Evolutionary conservation across 92 coral and sea anemone species (phyloP).

Genomic region (Parazoanthus atlanticus): DNA sequence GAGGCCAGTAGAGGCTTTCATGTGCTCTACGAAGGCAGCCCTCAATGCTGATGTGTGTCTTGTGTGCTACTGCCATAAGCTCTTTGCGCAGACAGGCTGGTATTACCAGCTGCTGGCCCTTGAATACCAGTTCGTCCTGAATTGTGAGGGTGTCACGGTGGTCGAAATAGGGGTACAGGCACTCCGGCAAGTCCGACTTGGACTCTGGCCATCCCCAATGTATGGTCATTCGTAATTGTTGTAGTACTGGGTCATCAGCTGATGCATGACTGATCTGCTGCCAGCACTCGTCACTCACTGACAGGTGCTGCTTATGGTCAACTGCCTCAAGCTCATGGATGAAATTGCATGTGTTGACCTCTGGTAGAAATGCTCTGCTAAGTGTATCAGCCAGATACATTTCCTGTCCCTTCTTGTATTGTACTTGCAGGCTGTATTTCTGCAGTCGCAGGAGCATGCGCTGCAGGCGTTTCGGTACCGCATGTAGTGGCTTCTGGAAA

Average conservation of each 20-base stretch:
- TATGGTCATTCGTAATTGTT: constrained; percentile 42
- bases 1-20: constrained; percentile 57
- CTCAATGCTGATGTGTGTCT: constrained; percentile 48
- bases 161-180: constrained; percentile 41
- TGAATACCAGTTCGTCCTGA: constrained; percentile 39
- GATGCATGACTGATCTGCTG: constrained; percentile 60
- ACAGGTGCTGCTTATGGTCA: constrained; percentile 43
- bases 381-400: constrained; percentile 62
- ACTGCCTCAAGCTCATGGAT: constrained; percentile 52
- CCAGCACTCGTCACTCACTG: constrained; percentile 59
- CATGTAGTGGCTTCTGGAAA: constrained; percentile 44
- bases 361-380: constrained; percentile 53
- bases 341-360: too few species aligned
- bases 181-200: constrained; percentile 32
- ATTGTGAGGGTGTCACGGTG: constrained; percentile 44
- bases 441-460: constrained; percentile 51
- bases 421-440: constrained; percentile 47
- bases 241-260: too few species aligned
- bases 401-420: constrained; percentile 63
- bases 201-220: constrained; percentile 46
- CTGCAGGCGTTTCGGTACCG: constrained; percentile 54
- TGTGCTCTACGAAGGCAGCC: constrained; percentile 42
- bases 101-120: constrained; percentile 39
- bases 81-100: constrained; percentile 56
- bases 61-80: constrained; percentile 31